Conservation (phyloP, 2,113 vertebrate species). For the Himantopus leucocephalus region DNA sequence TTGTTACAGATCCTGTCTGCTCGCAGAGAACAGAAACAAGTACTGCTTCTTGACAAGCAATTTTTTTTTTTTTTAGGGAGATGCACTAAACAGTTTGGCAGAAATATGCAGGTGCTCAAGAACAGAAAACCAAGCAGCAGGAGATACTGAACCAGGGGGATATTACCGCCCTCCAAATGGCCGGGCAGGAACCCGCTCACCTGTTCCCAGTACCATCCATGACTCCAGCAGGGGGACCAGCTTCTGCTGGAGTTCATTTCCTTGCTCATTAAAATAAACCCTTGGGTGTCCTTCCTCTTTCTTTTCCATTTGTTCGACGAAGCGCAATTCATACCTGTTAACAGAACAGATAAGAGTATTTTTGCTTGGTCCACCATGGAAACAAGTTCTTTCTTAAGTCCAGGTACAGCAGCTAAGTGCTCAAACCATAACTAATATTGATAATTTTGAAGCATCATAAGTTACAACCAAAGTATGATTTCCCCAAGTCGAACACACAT, state of each 20-base stretch:
- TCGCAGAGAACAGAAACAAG: not conserved
- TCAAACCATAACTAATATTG: not conserved
- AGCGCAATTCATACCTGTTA: not conserved
- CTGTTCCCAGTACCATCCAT: not conserved
- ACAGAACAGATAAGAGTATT: not conserved
- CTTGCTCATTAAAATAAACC: not conserved
- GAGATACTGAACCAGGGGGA: not conserved
- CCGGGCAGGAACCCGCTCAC: not conserved
- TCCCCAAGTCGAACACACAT: not conserved
- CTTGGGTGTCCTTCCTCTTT: not conserved
- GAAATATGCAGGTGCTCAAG: not conserved
- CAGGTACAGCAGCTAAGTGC: not conserved
- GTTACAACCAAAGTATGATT: not conserved
- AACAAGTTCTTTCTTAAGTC: not conserved
- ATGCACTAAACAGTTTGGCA: not conserved
- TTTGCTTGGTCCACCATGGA: not conserved
- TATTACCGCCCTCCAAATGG: not conserved
- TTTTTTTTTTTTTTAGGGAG: not conserved
- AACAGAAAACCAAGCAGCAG: not conserved
- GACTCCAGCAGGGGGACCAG: not conserved
- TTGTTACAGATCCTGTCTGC: slow-evolving; percentile 32
- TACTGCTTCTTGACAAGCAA: not conserved
- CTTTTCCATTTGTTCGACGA: not conserved
- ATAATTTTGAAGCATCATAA: not conserved
- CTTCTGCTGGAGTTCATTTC: not conserved